Base-by-base conservation (phyloP, 1,140 invertebrate species). In the Sesamia nonagrioides region DNA sequence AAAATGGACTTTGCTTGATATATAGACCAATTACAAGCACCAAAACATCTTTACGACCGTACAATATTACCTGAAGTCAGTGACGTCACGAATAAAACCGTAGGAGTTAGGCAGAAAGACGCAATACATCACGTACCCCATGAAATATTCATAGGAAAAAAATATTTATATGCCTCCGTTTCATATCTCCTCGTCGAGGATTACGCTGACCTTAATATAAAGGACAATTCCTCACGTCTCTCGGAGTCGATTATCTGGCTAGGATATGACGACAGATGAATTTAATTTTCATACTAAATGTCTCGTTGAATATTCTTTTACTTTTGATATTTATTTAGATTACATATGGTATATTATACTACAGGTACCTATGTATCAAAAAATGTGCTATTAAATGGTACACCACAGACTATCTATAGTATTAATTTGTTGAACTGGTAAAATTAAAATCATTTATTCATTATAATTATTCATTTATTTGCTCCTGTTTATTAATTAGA, bases 151-250 rank as follows among this genome's bases (percentile, higher is more conserved):
- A 63, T 40, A n/a, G 33, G 27, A 27, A 27, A 27, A 27, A 27
- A 40, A 40, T 40, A 40, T 40, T 40, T 6, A 40, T 40, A 6
- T 18, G 6, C 11, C 27, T 58, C 9, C 15, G n/a, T 6, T 15
- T 63, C 60, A 42, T 63, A 63, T 18, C 60, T 42, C 5, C 61
- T 17, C 18, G 54, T 4, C 8, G 37, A 40, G 35, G 9, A 66
- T 17, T 60, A 60, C 17, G 61, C 37, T 66, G n/a, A 8, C 61
- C 37, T 66, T 21, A 66, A 66, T 66, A 42, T 66, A 37, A 21
- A 63, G 60, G 35, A 63, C 61, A 42, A 27, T 42, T 66, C 61
- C 15, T 42, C 17, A 66, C 37, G 33, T 42, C 42, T 37, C 9
- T 13, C 8, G 17, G 8, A 42, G 8, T n/a, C 45, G 45, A 15